These are phyloP conservation scores for Porites rus DNA, from an alignment of 92 coral and sea anemone species.

Conservation along the genomic window DNA sequence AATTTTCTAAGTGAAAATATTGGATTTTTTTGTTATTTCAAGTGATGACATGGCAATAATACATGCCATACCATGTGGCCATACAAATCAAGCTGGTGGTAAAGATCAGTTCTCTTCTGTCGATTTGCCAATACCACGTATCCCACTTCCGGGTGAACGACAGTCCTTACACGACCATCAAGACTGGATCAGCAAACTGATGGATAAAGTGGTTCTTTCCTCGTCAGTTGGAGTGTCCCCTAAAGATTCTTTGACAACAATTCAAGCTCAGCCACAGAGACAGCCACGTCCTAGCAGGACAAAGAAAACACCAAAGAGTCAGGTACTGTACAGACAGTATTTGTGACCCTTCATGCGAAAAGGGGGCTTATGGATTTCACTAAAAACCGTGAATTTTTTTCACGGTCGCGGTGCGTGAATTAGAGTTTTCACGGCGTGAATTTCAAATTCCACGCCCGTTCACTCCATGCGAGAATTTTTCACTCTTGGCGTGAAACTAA, in stretches of 20 bases:
- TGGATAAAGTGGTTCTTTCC: conserved; percentile 67
- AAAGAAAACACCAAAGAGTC: conserved; percentile 81
- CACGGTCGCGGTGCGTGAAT: too few species aligned
- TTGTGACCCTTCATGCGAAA: too few species aligned
- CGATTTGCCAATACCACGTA: conserved; percentile 66
- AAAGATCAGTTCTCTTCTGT: conserved; percentile 51
- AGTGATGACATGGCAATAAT: conserved; percentile 91
- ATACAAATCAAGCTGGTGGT: conserved; percentile 53
- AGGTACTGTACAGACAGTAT: conserved; percentile 11
- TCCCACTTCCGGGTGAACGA: conserved; percentile 78
- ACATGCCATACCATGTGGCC: conserved; percentile 79
- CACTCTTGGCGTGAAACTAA: too few species aligned
- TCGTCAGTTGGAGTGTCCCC: conserved; percentile 40
- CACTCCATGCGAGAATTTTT: too few species aligned
- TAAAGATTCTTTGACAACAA: conserved; percentile 33
- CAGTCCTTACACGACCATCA: conserved; percentile 43
- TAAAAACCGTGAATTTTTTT: too few species aligned
- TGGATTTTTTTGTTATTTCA: neutral
- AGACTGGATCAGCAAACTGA: conserved; percentile 73
- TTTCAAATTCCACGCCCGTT: too few species aligned
- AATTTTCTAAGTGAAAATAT: neutral
- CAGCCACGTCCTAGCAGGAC: conserved; percentile 72
- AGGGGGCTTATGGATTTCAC: too few species aligned
- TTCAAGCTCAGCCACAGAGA: conserved; percentile 74
- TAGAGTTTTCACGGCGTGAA: too few species aligned